These are phyloP conservation scores for Ctenomys sociabilis DNA, from an alignment of 2,113 vertebrate genomes.

Conservation along the genomic window DNA sequence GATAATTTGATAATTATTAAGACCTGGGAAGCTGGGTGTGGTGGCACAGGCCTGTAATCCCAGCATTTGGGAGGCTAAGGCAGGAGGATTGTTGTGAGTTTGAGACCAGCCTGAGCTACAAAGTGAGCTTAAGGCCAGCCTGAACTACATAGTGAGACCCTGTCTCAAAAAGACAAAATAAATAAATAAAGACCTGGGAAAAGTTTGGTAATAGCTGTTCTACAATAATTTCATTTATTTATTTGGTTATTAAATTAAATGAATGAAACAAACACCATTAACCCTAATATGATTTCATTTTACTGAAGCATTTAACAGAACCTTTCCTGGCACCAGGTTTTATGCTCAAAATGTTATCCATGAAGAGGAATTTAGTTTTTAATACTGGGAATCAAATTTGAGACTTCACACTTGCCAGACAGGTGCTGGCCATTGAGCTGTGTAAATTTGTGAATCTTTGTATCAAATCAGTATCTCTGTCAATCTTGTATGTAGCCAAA, in stretches of 20 bases:
- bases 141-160: no score
- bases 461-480: background rate
- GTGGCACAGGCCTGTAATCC: no score
- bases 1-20: background rate
- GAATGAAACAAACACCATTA: slow-evolving; percentile 30
- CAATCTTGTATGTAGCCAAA: background rate
- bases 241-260: slow-evolving; percentile 14
- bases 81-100: no score
- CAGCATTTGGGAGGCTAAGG: no score
- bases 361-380: background rate
- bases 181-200: background rate
- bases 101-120: no score
- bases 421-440: no score
- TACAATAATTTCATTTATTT: background rate
- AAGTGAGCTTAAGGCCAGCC: no score
- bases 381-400: no score
- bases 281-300: slow-evolving; percentile 13
- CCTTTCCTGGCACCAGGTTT: background rate
- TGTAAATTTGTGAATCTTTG: background rate
- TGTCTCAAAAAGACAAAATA: no score
- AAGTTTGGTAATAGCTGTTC: background rate
- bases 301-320: background rate
- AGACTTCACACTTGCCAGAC: no score
- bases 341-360: slow-evolving; percentile 5
- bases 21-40: background rate